Evolutionary conservation across 2,797 vertebrate genomes (phyloP).

Genomic region (Poecilia wingei): DNA sequence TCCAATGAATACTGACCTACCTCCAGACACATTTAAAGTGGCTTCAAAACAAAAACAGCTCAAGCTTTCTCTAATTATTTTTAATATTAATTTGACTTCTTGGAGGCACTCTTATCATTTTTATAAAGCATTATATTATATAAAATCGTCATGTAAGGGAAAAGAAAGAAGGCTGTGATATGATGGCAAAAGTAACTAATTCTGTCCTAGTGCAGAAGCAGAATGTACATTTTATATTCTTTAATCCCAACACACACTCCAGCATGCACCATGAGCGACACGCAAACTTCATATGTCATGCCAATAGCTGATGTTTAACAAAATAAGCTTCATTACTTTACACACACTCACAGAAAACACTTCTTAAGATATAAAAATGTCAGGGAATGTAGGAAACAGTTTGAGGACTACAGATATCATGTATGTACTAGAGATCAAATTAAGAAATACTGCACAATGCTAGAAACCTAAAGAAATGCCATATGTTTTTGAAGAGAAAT

Average conservation of each 20-base stretch:
- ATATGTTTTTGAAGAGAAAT: background rate
- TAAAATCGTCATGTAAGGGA: background rate
- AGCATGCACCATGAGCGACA: background rate
- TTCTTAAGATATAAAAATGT: background rate
- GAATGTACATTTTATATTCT: background rate
- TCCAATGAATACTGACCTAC: background rate
- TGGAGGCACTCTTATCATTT: background rate
- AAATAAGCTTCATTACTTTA: background rate
- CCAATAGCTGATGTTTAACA: background rate
- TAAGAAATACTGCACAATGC: background rate
- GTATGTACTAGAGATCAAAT: background rate
- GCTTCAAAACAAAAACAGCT: background rate
- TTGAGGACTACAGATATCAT: background rate
- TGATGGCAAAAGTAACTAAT: background rate
- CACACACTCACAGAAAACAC: background rate
- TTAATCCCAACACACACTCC: background rate
- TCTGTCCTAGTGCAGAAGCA: background rate
- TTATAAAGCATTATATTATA: background rate
- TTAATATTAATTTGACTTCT: background rate
- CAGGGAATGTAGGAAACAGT: background rate
- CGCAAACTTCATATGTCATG: background rate
- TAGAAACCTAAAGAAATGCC: conserved; percentile 5
- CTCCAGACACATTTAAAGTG: background rate
- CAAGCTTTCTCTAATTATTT: background rate
- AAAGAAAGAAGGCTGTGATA: background rate